phyloP scores from a whole-genome alignment of 2,888 invertebrate species.

The Conchocele bisecta region DNA sequence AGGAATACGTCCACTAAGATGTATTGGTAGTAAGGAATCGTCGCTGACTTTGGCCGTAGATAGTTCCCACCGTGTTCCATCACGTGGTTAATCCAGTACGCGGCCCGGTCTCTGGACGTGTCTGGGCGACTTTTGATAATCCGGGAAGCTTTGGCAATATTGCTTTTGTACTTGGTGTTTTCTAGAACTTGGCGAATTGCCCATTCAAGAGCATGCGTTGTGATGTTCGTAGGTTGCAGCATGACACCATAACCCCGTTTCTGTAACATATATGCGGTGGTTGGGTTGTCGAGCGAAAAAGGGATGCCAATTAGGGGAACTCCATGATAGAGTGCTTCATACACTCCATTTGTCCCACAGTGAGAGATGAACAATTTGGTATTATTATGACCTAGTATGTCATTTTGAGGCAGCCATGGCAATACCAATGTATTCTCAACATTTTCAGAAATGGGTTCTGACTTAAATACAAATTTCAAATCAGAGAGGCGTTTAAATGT shows the following conservation, averaged over 20 bases:
- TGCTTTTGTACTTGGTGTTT: conserved; percentile 43
- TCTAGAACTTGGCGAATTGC: conserved; percentile 43
- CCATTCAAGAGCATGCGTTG: conserved; percentile 33
- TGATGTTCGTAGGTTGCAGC: conserved; percentile 45
- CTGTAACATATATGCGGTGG: conserved; percentile 54
- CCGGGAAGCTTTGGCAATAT: conserved; percentile 46
- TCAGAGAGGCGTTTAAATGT: conserved; percentile 45
- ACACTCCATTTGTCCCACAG: conserved; percentile 66
- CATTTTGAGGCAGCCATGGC: conserved; percentile 68
- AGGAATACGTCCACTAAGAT: conserved; percentile 65
- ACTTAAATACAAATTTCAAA: conserved; percentile 34
- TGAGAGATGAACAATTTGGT: conserved; percentile 67
- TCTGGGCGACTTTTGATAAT: conserved; percentile 43
- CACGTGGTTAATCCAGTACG: conserved; percentile 70
- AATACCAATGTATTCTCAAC: conserved; percentile 27
- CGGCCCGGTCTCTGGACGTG: conserved; percentile 60
- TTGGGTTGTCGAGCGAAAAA: conserved; percentile 57
- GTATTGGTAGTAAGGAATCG: conserved; percentile 66
- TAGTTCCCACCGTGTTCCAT: conserved; percentile 66
- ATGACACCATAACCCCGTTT: conserved; percentile 57
- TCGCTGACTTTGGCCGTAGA: conserved; percentile 57
- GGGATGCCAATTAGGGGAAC: conserved; percentile 69
- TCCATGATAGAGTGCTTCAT: conserved; percentile 68
- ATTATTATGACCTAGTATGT: conserved; percentile 62
- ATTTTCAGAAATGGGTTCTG: conserved; percentile 12